Base-by-base conservation (phyloP, 1,140 invertebrate species). In the Vanessa atalanta region DNA sequence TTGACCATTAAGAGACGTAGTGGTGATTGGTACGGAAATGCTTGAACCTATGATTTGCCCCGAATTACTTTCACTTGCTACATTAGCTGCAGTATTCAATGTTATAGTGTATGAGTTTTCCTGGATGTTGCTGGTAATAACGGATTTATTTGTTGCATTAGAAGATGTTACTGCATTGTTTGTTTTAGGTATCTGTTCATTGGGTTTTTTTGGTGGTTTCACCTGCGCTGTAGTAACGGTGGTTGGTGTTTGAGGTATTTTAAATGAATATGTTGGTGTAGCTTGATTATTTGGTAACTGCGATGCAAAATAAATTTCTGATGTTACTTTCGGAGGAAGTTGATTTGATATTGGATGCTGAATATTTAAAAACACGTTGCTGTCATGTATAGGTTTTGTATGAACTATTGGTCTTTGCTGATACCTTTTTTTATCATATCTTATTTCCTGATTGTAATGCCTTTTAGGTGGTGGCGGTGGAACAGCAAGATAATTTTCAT, bases 281-380 rank as follows among this genome's bases (percentile, higher is more conserved):
- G 83, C 83, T 60, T 88, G 82, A 68, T 75, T 89, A 63, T 85
- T 88, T 55, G 90, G 83, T 43, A 87, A 78, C 78, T 93, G 90
- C 23, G 93, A 86, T 51, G 93, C 93, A 77, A 90, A 93, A 79
- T 93, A 93, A 67, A 93, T 87, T 84, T 93, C 93, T 23, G 92
- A 93, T 16, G 93, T 93, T 48, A 93, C 88, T 85, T 93, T 93
- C 12, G 89, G 90, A 47, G 87, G 91, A 15, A 77, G 23, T 73
- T 87, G 83, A 75, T 82, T 84, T n/a, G 90, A 82, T 67, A 91
- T 77, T 26, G 89, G 89, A 77, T 91, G 89, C 78, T 90, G 90
- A 73, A 92, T 85, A 64, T 91, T 88, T 15, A 88, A 80, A 77
- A 88, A 89, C 53, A 89, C 81, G 80, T 91, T 93, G 83, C 88